Evolutionary conservation across 2,113 vertebrate species (phyloP), one percentile per base, ranked within the genome.

Genomic region (Tinamus guttatus): DNA sequence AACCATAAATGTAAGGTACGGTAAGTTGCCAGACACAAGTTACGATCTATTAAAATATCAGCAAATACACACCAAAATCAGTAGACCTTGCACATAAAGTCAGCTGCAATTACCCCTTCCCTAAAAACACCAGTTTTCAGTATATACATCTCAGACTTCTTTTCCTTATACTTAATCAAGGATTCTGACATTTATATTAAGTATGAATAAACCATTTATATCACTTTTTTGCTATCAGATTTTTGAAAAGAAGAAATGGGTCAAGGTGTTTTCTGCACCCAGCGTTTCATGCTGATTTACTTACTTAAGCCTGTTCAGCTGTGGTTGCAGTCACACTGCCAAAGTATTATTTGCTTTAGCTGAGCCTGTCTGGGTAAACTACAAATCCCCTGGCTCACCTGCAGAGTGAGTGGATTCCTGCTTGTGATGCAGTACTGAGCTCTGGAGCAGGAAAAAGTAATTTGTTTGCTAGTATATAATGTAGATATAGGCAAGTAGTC

Each of bases 341-440:
- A 69, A 84, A 90, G 87, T 81, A 63, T 25, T 17, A 47, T 94
- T 97, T 84, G 43, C 88, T 88, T 90, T 76, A 81, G 38, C 22
- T 49, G 27, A 94, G 69, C 79, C 47, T 81, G 41, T 54, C 54
- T 89, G 69, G 13, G 41, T 94, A 88, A 96, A 90, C 75, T 89
- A 65, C 24, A 34, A 45, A 0, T 69, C 17, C 28, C 18, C 9
- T 87, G 85, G 58, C 69, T 87, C n/a, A 34, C 51, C 56, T 79
- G 16, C 51, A 86, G 73, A 60, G 51, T 8, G 41, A 92, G 56
- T 34, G 43, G 49, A 52, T 90, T 93, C 80, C 73, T 86, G 52
- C 3, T 25, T 93, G 81, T 73, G 41, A 4, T 84, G 52, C 8
- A 65, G 43, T 83, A 36, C 58, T 17, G 54, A 70, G 45, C 51